Base-by-base conservation (phyloP, 35 echinoderm and acorn worm genomes). In the Diadema setosum region DNA sequence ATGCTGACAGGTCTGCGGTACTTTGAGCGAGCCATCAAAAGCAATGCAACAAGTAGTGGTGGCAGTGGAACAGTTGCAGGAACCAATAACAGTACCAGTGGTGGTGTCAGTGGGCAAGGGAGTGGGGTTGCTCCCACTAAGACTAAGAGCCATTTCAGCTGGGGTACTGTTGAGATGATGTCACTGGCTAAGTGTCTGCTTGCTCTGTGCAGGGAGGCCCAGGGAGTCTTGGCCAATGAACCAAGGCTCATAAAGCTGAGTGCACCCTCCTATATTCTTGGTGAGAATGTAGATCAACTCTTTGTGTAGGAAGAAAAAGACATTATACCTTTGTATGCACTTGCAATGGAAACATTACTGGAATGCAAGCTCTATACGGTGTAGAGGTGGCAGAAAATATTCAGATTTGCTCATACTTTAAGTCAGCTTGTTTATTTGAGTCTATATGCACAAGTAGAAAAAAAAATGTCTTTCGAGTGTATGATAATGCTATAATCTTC, bases 1-100 rank as follows among this genome's bases (percentile, higher is more conserved):
- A 97, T 97, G 94, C 69, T 97, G 61, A 97, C 87, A 24, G 94
- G 94, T 43, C 61, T 97, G 32, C 86, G 94, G 6, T 97, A 97
- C 70, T 97, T 97, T 87, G 94, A 97, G 73, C 70, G 94, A 67
- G 70, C 87, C 15, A 29, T 92, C 11, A 97, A 97, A 63, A 82
- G 87, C 40, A 70, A 45, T 0, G 39, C 35, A 37, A n/a, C n/a
- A n/a, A n/a, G n/a, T n/a, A n/a, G n/a, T n/a, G 52, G 73, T 48
- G 84, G 45, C 27, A 42, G 24, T 1, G 61, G 73, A 41, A 33
- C 73, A 12, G 63, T 25, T 34, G 24, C 37, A 14, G 63, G 37
- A 33, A n/a, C n/a, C n/a, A n/a, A n/a, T n/a, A 52, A 52, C 48
- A 52, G 48, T 52, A 52, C 9, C 9, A n/a, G n/a, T n/a, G 63